Evolutionary conservation across 2,113 vertebrate species (phyloP).

Genomic region (Nyctereutes procyonoides): DNA sequence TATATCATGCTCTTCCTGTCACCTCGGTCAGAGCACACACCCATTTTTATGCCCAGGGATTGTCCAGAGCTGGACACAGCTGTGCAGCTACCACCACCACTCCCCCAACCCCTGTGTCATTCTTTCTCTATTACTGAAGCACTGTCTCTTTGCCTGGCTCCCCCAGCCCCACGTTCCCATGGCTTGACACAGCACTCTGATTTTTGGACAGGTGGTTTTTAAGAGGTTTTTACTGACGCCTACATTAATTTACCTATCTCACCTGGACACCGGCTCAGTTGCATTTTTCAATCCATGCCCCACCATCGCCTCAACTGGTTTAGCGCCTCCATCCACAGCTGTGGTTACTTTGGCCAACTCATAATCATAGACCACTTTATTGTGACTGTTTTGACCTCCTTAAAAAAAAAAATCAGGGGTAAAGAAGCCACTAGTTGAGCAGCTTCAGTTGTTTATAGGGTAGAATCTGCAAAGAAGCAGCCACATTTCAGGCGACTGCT

Average conservation of each 20-base stretch:
- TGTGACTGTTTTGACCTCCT: background rate
- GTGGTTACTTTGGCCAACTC: background rate
- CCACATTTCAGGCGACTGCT: conserved; percentile 51
- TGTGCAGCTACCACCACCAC: background rate
- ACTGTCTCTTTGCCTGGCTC: background rate
- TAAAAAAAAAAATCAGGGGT: background rate
- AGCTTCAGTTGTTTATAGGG: background rate
- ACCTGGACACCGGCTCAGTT: background rate
- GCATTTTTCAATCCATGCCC: background rate
- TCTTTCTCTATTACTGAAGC: background rate
- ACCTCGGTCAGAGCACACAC: fast-evolving
- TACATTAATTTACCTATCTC: background rate
- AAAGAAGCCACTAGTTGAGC: background rate
- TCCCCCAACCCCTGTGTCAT: fast-evolving
- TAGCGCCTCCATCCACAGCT: too few species aligned
- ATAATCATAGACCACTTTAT: background rate
- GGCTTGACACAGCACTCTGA: background rate
- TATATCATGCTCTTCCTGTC: too few species aligned
- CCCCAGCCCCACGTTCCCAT: background rate
- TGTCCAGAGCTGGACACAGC: background rate
- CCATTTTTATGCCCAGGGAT: too few species aligned
- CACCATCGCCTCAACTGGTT: fast-evolving
- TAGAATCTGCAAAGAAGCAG: background rate
- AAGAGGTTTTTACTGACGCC: background rate
- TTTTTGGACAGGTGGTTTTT: background rate